phyloP scores from a whole-genome alignment of 2,797 vertebrate genomes.

The Ispidina picta region DNA sequence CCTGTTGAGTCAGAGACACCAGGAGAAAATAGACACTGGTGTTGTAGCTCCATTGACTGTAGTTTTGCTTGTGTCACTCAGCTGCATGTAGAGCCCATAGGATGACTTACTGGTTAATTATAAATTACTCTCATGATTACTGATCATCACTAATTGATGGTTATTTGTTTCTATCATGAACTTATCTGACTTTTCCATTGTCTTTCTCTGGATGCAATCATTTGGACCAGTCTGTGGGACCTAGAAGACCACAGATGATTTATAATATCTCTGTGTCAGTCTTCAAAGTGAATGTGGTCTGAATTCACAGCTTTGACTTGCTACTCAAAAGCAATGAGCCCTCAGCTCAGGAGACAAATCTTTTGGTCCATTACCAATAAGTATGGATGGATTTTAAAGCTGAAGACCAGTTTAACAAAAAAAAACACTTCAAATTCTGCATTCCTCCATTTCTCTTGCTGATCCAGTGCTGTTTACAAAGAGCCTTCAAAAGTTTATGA shows the following conservation, averaged over 20 bases:
- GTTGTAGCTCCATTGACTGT: not conserved
- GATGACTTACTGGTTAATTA: fast-evolving
- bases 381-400: not conserved
- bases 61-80: not conserved
- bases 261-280: not conserved
- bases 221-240: not conserved
- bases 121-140: not conserved
- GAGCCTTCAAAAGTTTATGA: not conserved
- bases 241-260: not conserved
- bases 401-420: not conserved
- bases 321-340: not conserved
- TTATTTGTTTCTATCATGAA: not conserved
- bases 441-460: not conserved
- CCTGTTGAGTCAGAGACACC: not conserved
- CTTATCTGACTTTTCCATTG: not conserved
- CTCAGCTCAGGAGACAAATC: not conserved
- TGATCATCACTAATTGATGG: fast-evolving
- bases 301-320: not conserved
- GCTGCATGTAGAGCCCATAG: fast-evolving
- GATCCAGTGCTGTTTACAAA: not conserved
- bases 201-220: fast-evolving
- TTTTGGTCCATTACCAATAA: not conserved
- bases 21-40: not conserved
- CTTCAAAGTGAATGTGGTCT: not conserved
- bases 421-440: not conserved